Evolutionary conservation across 2,797 vertebrate species (phyloP).

Genomic region (Yasuhikotakia modesta): DNA sequence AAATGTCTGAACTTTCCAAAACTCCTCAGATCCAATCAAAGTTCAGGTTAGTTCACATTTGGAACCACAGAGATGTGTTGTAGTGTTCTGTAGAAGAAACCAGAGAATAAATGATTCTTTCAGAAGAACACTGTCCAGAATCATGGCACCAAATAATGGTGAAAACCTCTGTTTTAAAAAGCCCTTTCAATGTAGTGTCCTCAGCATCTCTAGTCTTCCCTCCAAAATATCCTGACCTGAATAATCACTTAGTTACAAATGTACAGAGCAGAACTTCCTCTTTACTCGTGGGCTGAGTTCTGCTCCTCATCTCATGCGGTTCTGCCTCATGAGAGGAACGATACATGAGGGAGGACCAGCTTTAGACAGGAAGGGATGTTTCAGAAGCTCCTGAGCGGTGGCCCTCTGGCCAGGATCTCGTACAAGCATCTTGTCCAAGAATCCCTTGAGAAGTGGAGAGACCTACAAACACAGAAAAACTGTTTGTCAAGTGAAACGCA

Average conservation of each 20-base stretch:
- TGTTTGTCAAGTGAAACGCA: neutral
- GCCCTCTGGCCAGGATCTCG: constrained; percentile 87
- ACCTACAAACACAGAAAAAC: constrained; percentile 72
- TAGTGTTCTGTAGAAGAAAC: constrained; percentile 14
- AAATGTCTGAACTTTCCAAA: constrained; percentile 4
- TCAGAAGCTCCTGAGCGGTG: constrained; percentile 85
- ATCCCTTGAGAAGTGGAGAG: constrained; percentile 89
- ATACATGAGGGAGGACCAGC: constrained; percentile 89
- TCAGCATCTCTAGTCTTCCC: neutral
- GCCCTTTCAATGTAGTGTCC: neutral
- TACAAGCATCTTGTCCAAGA: constrained; percentile 90
- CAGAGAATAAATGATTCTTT: constrained; percentile 24
- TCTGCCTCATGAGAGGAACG: constrained; percentile 93
- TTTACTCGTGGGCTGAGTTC: constrained; percentile 5
- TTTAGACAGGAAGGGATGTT: constrained; percentile 88
- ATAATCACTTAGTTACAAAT: constrained; percentile 30
- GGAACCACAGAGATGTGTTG: constrained; percentile 15
- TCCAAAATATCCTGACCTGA: constrained; percentile 31
- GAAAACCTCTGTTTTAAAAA: neutral
- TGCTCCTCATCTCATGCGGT: constrained; percentile 84
- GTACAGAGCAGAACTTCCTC: constrained; percentile 29
- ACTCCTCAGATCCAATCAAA: constrained; percentile 5
- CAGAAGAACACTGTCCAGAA: constrained; percentile 36
- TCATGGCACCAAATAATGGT: constrained; percentile 24
- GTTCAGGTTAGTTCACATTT: neutral